Base-by-base conservation (phyloP, 2,113 vertebrate species). In the Mirounga angustirostris region DNA sequence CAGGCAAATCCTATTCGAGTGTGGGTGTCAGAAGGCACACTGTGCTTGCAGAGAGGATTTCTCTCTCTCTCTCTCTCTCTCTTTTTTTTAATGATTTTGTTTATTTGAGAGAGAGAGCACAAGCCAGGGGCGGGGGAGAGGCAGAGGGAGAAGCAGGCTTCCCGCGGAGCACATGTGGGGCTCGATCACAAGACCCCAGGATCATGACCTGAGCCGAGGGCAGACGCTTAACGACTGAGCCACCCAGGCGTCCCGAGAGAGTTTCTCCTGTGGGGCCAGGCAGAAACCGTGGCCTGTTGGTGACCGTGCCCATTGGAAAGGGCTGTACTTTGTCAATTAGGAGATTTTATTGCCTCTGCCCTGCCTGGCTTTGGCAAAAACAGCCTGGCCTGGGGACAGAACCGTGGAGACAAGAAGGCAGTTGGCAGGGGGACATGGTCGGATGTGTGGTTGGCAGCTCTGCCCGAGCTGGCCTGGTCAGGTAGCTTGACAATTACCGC, bases 321-420 rank as follows among this genome's bases (percentile, higher is more conserved):
- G 40, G 28, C 74, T 36, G 36, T 59, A 12, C 54, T 79, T 54
- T 52, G 80, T 82, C 12, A 22, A 40, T 40, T 15, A 13, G 86
- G n/a, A 82, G 73, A 71, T 84, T 91, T 91, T 58, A 59, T 50
- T 88, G 88, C 58, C 56, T 69, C 36, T 12, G 61, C 14, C 82
- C 46, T 61, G 78, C 63, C 95, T 79, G 74, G 18, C 59, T 76
- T 97, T 97, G 97, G 97, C 97, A 91, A 56, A 88, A 94, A 94
- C 92, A 92, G 13, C 65, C 74, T 82, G 87, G 86, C 59, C 83
- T 28, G 67, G 63, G 76, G 79, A 89, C 46, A 59, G 63, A 52
- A 15, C 24, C 8, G 79, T 83, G 22, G 73, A 85, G 95, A 78
- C 61, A 65, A 33, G 92, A 33, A 89, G 90, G 61, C 89, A 67